These are phyloP conservation scores for Otus scops DNA, from an alignment of 2,797 vertebrate species.

Conservation along the genomic window DNA sequence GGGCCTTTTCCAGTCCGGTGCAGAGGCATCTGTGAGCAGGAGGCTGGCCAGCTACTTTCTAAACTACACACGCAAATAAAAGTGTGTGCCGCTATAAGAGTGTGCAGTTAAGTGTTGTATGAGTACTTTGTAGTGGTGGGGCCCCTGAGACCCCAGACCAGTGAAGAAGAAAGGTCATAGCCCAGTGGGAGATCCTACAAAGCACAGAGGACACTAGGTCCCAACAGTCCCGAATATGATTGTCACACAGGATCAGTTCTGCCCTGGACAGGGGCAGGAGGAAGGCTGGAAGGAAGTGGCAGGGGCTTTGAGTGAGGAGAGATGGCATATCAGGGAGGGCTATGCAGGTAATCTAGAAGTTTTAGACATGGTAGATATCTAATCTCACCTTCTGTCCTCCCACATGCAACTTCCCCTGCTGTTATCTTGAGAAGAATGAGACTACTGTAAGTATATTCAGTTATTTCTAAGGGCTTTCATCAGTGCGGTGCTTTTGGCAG, in stretches of 20 bases:
- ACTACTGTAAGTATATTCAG: background rate
- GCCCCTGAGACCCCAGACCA: background rate
- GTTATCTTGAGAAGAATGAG: background rate
- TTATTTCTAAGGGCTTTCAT: background rate
- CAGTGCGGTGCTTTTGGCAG: background rate
- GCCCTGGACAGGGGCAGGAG: background rate
- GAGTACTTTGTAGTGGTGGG: background rate
- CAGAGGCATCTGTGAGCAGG: background rate
- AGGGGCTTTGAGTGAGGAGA: background rate
- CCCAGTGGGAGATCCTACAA: background rate
- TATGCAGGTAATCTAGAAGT: background rate
- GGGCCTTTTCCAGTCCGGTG: background rate
- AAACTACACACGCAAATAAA: background rate
- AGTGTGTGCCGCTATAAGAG: background rate
- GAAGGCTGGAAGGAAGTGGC: background rate
- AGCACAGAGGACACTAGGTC: background rate
- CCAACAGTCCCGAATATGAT: accelerated
- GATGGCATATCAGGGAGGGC: background rate
- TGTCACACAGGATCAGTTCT: background rate
- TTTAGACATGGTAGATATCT: background rate
- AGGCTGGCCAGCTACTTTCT: background rate
- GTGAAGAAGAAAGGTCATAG: no score
- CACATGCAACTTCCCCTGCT: background rate
- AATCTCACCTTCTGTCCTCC: background rate
- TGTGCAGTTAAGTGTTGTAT: background rate